Evolutionary conservation across 2,113 vertebrate genomes (phyloP).

Genomic region (Corapipo altera): DNA sequence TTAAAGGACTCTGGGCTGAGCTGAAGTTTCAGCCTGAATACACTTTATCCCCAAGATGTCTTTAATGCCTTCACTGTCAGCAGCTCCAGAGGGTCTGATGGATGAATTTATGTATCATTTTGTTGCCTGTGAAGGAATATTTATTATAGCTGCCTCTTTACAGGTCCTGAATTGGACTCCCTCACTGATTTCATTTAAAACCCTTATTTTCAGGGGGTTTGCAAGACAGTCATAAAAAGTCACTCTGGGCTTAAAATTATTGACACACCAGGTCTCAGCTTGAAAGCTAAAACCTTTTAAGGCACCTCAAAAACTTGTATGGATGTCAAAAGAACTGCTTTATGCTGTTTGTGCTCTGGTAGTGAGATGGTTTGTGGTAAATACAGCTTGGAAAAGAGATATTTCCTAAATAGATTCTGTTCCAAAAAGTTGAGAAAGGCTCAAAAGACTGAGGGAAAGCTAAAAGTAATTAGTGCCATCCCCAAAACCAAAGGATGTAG

Average conservation of each 20-base stretch:
- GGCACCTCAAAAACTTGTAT: neutral
- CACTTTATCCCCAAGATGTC: neutral
- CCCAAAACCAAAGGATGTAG: neutral
- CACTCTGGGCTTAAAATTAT: neutral
- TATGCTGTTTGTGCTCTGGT: neutral
- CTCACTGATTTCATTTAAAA: neutral
- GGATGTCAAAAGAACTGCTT: neutral
- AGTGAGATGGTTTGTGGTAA: neutral
- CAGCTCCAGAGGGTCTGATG: neutral
- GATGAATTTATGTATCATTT: constrained; percentile 15
- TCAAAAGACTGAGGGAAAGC: neutral
- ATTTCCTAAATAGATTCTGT: neutral
- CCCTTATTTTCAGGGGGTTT: neutral
- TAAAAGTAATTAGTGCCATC: neutral
- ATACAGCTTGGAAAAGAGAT: neutral
- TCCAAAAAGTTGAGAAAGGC: neutral
- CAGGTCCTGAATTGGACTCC: neutral
- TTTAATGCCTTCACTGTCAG: constrained; percentile 8
- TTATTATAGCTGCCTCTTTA: constrained; percentile 9
- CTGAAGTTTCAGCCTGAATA: neutral
- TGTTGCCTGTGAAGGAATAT: neutral
- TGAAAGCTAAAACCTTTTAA: neutral
- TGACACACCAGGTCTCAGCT: neutral
- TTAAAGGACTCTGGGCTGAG: neutral
- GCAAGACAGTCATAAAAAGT: neutral